These are phyloP conservation scores for Morone chrysops DNA, from an alignment of 2,113 vertebrate species.

Conservation along the genomic window DNA sequence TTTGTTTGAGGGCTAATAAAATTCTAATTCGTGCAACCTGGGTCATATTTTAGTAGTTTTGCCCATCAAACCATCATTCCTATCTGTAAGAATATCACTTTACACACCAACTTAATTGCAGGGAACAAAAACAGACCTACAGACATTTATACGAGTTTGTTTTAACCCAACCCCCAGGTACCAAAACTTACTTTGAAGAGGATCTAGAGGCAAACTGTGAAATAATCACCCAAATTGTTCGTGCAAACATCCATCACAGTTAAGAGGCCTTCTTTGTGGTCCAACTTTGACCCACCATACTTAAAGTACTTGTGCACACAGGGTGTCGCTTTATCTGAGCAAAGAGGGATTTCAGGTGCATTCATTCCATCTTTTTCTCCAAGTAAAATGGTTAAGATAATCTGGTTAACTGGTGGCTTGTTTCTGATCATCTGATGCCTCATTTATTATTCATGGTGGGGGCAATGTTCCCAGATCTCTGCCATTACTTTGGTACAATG, in stretches of 20 bases:
- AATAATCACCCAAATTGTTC: slow-evolving; percentile 54
- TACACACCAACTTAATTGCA: slow-evolving; percentile 20
- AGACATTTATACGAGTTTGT: slow-evolving; percentile 31
- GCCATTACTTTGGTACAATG: background rate
- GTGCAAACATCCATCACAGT: slow-evolving; percentile 51
- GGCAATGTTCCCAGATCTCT: background rate
- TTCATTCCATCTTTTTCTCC: background rate
- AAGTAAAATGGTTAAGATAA: background rate
- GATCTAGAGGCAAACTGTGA: slow-evolving; percentile 55
- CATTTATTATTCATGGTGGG: background rate
- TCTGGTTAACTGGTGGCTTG: background rate
- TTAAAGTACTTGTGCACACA: background rate
- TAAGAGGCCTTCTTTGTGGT: slow-evolving; percentile 10
- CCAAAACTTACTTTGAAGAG: slow-evolving; percentile 59
- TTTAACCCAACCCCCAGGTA: slow-evolving; percentile 35
- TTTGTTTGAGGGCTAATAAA: slow-evolving; percentile 35
- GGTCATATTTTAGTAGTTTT: slow-evolving; percentile 29
- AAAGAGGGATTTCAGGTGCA: background rate
- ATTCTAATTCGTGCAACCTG: background rate
- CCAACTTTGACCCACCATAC: slow-evolving; percentile 14
- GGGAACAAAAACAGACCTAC: slow-evolving; percentile 5
- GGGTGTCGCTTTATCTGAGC: background rate
- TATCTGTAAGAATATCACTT: slow-evolving; percentile 9
- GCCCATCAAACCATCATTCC: slow-evolving; percentile 21
- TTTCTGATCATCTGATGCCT: background rate